These are phyloP conservation scores for Aphodius granarius DNA, from an alignment of 2,888 invertebrate species.

Conservation along the genomic window DNA sequence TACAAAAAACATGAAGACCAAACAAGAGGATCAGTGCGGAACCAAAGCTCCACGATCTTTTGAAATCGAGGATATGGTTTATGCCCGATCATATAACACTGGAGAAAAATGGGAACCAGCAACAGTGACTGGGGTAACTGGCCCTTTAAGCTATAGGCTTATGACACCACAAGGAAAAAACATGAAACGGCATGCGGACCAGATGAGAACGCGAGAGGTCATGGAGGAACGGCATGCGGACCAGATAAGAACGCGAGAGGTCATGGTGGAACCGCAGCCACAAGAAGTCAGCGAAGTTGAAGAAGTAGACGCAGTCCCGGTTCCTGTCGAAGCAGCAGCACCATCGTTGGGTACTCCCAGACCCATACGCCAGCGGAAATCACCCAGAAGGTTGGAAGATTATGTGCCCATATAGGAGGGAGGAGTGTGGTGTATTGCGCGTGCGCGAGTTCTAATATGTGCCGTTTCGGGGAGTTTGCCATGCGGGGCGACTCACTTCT, in stretches of 20 bases:
- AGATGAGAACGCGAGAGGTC: neutral
- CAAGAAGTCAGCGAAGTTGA: neutral
- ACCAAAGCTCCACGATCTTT: neutral
- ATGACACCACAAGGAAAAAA: conserved; percentile 1
- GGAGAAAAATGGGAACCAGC: conserved; percentile 6
- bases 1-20: neutral
- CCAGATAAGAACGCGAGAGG: neutral
- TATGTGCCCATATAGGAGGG: neutral
- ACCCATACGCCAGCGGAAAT: neutral
- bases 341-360: neutral
- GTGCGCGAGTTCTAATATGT: neutral
- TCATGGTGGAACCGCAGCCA: neutral
- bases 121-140: neutral
- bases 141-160: conserved; percentile 7
- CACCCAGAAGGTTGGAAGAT: neutral
- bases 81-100: neutral
- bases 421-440: neutral
- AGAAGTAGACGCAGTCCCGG: neutral
- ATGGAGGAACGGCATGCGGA: conserved; percentile 1
- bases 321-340: neutral
- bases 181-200: conserved; percentile 7
- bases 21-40: conserved; percentile 4
- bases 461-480: neutral
- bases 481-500: neutral
- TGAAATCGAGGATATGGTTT: neutral